Evolutionary conservation across 2,797 vertebrate species (phyloP).

Genomic region (Sphenopsis melanotis): DNA sequence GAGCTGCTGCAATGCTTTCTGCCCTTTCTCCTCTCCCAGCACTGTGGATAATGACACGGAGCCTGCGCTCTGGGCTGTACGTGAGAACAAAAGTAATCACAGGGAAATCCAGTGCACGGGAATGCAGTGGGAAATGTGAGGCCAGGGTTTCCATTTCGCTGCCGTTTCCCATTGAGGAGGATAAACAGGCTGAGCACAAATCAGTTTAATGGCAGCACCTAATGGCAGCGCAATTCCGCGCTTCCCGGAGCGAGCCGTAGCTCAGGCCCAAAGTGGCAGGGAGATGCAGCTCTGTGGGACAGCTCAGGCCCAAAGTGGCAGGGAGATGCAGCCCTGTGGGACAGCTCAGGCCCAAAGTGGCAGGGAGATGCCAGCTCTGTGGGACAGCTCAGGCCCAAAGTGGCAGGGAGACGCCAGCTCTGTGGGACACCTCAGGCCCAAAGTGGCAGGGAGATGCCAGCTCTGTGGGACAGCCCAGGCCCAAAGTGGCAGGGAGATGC

Average conservation of each 20-base stretch:
- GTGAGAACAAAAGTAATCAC: constrained; percentile 50
- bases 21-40: neutral
- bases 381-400: too few species aligned
- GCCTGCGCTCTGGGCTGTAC: neutral
- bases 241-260: neutral
- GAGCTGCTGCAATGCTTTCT: neutral
- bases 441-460: neutral
- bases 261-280: neutral
- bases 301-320: too few species aligned
- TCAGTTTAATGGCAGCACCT: constrained; percentile 47
- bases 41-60: neutral
- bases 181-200: constrained; percentile 41
- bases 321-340: neutral
- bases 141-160: constrained; percentile 24
- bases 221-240: neutral
- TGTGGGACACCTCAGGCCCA: neutral
- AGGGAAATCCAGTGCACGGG: neutral
- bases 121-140: constrained; percentile 10
- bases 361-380: too few species aligned
- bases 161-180: neutral
- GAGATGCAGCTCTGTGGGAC: neutral
- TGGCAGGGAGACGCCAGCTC: neutral
- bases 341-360: neutral
- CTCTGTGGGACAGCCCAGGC: too few species aligned
- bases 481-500: too few species aligned